These are phyloP conservation scores for Jordanella pulchra DNA, from an alignment of 2,797 vertebrate genomes.

Conservation along the genomic window DNA sequence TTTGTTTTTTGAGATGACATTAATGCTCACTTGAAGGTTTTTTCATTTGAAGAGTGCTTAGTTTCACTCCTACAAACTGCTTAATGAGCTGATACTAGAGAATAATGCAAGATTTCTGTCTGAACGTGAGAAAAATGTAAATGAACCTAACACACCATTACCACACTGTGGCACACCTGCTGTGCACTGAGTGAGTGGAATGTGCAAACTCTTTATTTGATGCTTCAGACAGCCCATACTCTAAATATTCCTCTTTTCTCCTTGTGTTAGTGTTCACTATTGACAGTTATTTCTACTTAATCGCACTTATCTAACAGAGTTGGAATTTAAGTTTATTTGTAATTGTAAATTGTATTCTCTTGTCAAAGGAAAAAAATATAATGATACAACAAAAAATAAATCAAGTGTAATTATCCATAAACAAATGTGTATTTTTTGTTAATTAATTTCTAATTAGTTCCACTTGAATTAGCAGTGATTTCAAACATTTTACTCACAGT, in stretches of 20 bases:
- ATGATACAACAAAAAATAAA: background rate
- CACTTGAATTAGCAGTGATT: constrained; percentile 24
- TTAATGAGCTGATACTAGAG: background rate
- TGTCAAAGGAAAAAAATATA: background rate
- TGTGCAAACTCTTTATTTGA: background rate
- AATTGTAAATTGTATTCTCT: background rate
- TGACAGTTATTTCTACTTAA: background rate
- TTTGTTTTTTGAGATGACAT: background rate
- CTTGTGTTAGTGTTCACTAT: background rate
- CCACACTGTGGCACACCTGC: background rate
- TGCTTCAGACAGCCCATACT: background rate
- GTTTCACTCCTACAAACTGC: background rate
- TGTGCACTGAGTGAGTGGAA: background rate
- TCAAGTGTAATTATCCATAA: constrained; percentile 12
- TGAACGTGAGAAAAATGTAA: background rate
- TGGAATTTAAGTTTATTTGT: background rate
- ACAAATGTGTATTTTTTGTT: constrained; percentile 11
- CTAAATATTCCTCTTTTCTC: background rate
- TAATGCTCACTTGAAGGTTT: background rate
- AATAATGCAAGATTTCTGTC: constrained; percentile 1
- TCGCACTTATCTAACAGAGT: background rate
- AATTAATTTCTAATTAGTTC: constrained; percentile 30
- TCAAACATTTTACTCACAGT: constrained; percentile 19
- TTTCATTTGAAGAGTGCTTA: background rate
- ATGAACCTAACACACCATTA: background rate